phyloP scores from a whole-genome alignment of 2,113 vertebrate species.

The Cairina moschata region DNA sequence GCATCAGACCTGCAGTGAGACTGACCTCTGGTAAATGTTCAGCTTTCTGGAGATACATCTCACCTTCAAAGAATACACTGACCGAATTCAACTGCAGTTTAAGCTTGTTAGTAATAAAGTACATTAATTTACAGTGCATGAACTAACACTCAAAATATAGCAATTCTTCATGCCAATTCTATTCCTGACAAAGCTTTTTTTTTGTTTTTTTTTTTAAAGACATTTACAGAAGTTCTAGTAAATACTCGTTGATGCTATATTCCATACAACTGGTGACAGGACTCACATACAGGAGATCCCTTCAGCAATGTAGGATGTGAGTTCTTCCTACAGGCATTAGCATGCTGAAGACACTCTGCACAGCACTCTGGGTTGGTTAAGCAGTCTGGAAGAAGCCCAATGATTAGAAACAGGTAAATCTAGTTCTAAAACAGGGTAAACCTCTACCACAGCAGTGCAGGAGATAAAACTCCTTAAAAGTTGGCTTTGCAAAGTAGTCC shows the following conservation, averaged over 20 bases:
- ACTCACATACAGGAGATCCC: background rate
- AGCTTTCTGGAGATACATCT: background rate
- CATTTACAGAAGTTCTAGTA: background rate
- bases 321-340: background rate
- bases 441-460: background rate
- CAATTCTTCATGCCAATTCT: background rate
- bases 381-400: background rate
- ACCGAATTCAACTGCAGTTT: background rate
- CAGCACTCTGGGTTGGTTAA: background rate
- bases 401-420: background rate
- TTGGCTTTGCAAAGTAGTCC: background rate
- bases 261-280: background rate
- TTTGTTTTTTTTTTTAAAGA: background rate
- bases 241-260: background rate
- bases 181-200: background rate
- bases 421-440: background rate
- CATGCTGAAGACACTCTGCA: background rate
- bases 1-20: background rate
- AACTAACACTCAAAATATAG: conserved; percentile 15
- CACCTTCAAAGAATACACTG: background rate
- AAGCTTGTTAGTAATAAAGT: background rate
- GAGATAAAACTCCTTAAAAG: background rate
- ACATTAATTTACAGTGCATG: conserved; percentile 24
- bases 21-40: background rate
- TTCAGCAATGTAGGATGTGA: background rate